Evolutionary conservation across 2,888 invertebrate genomes (phyloP), one percentile per base, ranked within the genome.

Genomic region (Halictus ligatus): DNA sequence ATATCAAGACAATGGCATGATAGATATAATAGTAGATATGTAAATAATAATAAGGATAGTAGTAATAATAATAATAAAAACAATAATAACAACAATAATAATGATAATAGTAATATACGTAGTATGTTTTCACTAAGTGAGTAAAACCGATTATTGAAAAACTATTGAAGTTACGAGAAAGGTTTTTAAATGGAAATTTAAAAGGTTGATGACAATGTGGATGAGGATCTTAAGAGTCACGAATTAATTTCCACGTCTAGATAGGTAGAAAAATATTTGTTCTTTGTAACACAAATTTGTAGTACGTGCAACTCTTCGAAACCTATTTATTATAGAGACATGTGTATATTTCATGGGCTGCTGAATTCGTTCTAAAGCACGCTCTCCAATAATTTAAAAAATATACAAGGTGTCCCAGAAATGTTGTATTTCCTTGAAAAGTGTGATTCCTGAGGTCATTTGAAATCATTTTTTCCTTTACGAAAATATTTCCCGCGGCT

Each of bases 1-100:
- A 71, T 43, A 88, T 89, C 86, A 88, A 89, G 90, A 90, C 90
- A 90, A 90, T 90, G 90, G 90, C 90, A 89, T 90, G 90, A 90
- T 90, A 90, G 78, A 86, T 88, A 83, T 80, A 81, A 88, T 80
- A 81, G 85, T 84, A 87, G 80, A 48, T 64, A 64, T 64, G 29
- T 29, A 64, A 64, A n/a, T n/a, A 58, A 58, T n/a, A 46, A 46
- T 46, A 46, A 46, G 10, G 10, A 10, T 46, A 46, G 2, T 46
- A 12, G 10, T 46, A 12, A 12, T 46, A 12, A 12, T 46, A n/a
- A n/a, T 58, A n/a, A 58, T n/a, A n/a, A 58, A n/a, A n/a, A 58
- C n/a, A 12, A 58, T 58, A n/a, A 58, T n/a, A n/a, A 58, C 21
- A 54, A 58, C 21, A 58, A 58, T 58, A 58, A 58, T 58, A n/a